These are phyloP conservation scores for Arge pagana DNA, from an alignment of 2,888 invertebrate genomes.

Conservation along the genomic window DNA sequence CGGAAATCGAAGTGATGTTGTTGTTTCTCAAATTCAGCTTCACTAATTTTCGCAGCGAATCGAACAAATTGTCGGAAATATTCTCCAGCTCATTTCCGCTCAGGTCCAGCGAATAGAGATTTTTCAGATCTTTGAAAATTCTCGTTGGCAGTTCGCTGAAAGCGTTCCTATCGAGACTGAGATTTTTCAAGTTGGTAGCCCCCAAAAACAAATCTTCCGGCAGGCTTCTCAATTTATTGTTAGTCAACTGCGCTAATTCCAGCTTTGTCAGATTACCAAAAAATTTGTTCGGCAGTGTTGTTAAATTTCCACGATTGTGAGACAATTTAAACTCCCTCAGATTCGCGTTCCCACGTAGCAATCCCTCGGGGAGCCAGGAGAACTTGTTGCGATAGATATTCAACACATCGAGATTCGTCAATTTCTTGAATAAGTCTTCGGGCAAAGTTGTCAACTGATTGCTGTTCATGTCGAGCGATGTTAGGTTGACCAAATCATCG, in stretches of 20 bases:
- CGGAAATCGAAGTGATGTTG: conserved; percentile 63
- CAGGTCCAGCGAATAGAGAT: conserved; percentile 68
- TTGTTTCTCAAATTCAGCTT: conserved; percentile 70
- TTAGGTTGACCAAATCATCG: conserved; percentile 66
- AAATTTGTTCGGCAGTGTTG: conserved; percentile 63
- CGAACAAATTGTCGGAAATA: conserved; percentile 66
- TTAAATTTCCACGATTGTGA: conserved; percentile 58
- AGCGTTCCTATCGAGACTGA: conserved; percentile 65
- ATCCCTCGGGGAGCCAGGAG: conserved; percentile 64
- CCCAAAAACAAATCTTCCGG: conserved; percentile 69
- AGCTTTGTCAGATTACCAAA: conserved; percentile 67
- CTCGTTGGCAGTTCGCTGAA: conserved; percentile 62
- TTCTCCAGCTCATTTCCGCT: conserved; percentile 67
- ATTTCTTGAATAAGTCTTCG: conserved; percentile 65
- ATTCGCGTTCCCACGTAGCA: conserved; percentile 64
- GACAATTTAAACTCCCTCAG: conserved; percentile 58
- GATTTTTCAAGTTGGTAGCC: conserved; percentile 63
- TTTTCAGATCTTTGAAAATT: conserved; percentile 67
- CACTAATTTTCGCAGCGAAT: conserved; percentile 63
- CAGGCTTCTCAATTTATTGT: conserved; percentile 63
- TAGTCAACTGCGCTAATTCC: conserved; percentile 63
- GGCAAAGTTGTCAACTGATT: conserved; percentile 69
- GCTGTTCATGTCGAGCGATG: conserved; percentile 70
- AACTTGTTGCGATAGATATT: conserved; percentile 73
- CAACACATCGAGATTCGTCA: conserved; percentile 67